Evolutionary conservation across 2,888 invertebrate species (phyloP), one percentile per base, ranked within the genome.

Genomic region (Agelastica alni): DNA sequence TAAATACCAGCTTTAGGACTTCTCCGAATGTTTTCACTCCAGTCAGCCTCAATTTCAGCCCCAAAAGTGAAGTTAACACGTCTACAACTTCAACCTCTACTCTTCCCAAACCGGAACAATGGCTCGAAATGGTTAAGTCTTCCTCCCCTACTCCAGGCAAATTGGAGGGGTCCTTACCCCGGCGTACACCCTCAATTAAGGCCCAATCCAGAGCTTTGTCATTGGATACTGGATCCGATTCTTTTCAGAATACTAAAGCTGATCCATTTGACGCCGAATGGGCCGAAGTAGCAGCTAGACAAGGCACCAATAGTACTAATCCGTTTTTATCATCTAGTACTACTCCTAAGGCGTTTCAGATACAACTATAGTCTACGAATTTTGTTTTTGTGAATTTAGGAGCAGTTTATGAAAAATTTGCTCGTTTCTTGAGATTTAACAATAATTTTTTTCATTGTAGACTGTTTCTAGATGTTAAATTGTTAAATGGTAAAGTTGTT

Each of bases 241-340:
- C 61, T 20, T 71, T 70, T 47, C 64, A 70, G 22, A 55, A 62
- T 37, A 60, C 58, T 28, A 69, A 68, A 42, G 69, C 80, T 12
- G 89, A 92, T 77, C 91, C 92, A 0, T 92, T 92, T 71, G 90
- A 92, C 71, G 90, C 91, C 9, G 91, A 91, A 66, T 92, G 91
- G 91, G 91, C 87, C 1, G 84, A 85, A 51, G 78, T 84, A 39
- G 82, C 84, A 1, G 80, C 85, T 22, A 77, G 78, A 64, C 73
- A 79, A 53, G 75, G 79, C 54, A 79, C 79, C 48, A 74, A 71
- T 61, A 81, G 80, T 54, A 87, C 86, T 42, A 85, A 85, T 71
- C 85, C 85, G 1, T 85, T 85, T 68, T 76, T 83, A 60, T 75
- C 79, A 59, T 77, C 79, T 53, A 79, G 77, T 61, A 73, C 78